Evolutionary conservation across 2,797 vertebrate genomes (phyloP), one percentile per base, ranked within the genome.

Genomic region (Sardinella longiceps): DNA sequence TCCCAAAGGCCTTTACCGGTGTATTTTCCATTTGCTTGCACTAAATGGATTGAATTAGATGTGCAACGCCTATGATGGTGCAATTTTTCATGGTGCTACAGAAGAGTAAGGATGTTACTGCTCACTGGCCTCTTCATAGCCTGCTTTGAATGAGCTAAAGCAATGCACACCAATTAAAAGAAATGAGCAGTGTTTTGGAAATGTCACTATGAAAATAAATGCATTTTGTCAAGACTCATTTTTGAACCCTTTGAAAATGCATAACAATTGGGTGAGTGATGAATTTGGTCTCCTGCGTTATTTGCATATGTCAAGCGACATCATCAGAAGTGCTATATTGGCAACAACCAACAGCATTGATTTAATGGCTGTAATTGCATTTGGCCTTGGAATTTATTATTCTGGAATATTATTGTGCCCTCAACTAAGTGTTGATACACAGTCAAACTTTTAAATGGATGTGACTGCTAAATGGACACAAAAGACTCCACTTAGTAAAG

Each of bases 241-340:
- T n/a, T 60, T 60, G 56, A 60, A 60, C 56, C 56, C 23, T 60
- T 60, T 25, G 56, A 60, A 60, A 77, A 77, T 77, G 70, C 70
- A 77, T 77, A 43, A 77, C 70, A 77, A 77, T 77, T 39, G 70
- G 70, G 20, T 43, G 70, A 43, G 70, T 77, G 70, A 77, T 77
- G 70, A 77, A 77, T 77, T 77, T 43, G 37, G 70, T 77, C 37
- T 43, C 37, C 20, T 20, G 70, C 23, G 70, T 39, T 39, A 77
- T 77, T 77, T 77, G 70, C 70, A 77, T 43, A 33, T 77, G 70
- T 77, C 33, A 37, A 18, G 70, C 70, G 43, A 83, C 70, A 80
- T 85, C 85, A 85, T 80, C 53, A 46, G 51, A 51, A 85, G 81
- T 80, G 82, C 77, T 83, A 83, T 83, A 83, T 48, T 86, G 81